Conservation (phyloP, 2,113 vertebrate species). For the Recurvirostra avosetta region DNA sequence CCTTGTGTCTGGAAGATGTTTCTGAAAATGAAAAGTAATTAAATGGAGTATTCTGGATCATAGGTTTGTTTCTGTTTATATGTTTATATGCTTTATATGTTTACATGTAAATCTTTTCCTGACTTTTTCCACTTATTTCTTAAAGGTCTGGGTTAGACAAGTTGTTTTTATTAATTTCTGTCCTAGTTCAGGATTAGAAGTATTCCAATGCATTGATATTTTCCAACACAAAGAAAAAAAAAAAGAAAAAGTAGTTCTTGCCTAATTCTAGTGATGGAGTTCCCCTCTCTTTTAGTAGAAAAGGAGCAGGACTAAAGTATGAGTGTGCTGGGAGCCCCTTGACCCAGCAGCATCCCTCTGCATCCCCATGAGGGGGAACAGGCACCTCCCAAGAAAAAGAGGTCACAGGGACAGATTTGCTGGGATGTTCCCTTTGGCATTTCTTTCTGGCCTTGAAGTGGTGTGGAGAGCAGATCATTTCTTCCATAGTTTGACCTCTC, state of each 20-base stretch:
- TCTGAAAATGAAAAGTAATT: background rate
- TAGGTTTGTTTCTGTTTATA: background rate
- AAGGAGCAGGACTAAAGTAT: background rate
- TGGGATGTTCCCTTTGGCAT: background rate
- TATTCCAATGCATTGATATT: no score
- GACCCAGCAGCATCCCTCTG: background rate
- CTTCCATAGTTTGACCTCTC: background rate
- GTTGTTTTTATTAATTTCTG: background rate
- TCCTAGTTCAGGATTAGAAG: background rate
- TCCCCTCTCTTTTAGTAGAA: background rate
- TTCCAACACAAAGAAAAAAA: background rate
- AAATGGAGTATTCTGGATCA: background rate
- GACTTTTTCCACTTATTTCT: background rate
- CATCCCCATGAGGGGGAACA: fast-evolving
- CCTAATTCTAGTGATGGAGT: background rate
- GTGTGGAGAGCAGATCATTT: background rate
- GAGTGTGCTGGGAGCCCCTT: background rate
- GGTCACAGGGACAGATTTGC: background rate
- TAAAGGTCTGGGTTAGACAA: background rate
- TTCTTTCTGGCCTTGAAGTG: background rate
- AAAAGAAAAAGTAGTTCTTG: background rate
- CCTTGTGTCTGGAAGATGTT: background rate
- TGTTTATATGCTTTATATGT: background rate
- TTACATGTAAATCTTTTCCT: background rate
- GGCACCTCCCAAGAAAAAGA: background rate